Conservation (phyloP, 2,797 vertebrate species). For the Xenopus petersii region DNA sequence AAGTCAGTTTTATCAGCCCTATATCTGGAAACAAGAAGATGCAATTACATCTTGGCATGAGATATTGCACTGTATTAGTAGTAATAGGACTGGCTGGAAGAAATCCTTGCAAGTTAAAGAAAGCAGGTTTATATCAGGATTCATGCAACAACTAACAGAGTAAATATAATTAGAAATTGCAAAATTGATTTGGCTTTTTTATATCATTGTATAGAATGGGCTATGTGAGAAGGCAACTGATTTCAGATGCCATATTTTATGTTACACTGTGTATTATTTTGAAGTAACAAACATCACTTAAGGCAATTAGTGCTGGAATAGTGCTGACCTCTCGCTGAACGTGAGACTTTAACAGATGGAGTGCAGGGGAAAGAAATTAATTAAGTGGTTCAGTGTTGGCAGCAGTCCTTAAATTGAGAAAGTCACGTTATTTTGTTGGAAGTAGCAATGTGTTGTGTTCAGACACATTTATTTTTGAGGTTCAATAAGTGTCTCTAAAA, state of each 20-base stretch:
- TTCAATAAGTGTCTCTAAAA: neutral
- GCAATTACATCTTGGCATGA: no score
- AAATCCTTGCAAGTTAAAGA: no score
- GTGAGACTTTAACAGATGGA: constrained; percentile 36
- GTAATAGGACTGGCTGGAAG: no score
- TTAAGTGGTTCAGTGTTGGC: constrained; percentile 15
- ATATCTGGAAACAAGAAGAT: no score
- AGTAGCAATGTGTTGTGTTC: neutral
- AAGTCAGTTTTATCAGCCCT: constrained; percentile 47
- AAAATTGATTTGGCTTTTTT: no score
- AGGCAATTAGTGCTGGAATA: constrained; percentile 33
- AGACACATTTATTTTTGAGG: neutral
- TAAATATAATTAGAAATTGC: no score
- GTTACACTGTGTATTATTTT: neutral
- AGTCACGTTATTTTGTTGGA: neutral
- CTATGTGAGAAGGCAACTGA: no score
- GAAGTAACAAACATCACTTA: constrained; percentile 3
- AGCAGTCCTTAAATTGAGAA: neutral
- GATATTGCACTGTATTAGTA: no score
- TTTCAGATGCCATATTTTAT: no score
- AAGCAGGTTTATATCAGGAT: no score
- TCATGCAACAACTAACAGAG: no score
- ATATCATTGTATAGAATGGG: no score
- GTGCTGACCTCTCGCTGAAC: constrained; percentile 34
- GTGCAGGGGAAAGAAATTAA: constrained; percentile 38